These are phyloP conservation scores for Spatulosminthurus flaviceps DNA, from an alignment of 2,888 invertebrate genomes.

Conservation along the genomic window DNA sequence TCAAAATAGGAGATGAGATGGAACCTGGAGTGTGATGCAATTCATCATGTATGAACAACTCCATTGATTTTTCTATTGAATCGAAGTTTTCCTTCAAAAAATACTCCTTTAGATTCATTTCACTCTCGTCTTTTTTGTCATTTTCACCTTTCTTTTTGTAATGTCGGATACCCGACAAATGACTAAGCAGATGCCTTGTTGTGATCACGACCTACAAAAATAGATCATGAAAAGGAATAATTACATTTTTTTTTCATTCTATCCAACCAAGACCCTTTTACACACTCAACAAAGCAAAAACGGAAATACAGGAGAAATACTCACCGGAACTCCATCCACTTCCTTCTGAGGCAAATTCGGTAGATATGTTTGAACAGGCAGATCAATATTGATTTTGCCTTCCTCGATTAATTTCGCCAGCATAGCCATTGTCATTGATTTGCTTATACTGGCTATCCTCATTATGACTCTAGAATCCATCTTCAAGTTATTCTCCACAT, in stretches of 20 bases:
- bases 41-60: slow-evolving; percentile 70
- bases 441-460: slow-evolving; percentile 73
- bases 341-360: slow-evolving; percentile 69
- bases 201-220: slow-evolving; percentile 69
- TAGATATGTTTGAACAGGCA: slow-evolving; percentile 69
- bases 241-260: too few relatives aligned
- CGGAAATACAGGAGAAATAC: background rate
- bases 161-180: slow-evolving; percentile 70
- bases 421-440: slow-evolving; percentile 69
- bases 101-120: slow-evolving; percentile 66
- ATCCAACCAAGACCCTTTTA: too few relatives aligned
- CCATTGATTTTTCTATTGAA: slow-evolving; percentile 67
- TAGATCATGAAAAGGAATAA: too few relatives aligned
- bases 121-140: slow-evolving; percentile 54
- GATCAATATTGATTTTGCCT: slow-evolving; percentile 70
- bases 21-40: slow-evolving; percentile 70
- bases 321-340: slow-evolving; percentile 67
- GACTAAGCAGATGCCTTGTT: slow-evolving; percentile 69
- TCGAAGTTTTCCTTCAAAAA: slow-evolving; percentile 67
- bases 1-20: too few relatives aligned
- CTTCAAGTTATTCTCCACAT: slow-evolving; percentile 69
- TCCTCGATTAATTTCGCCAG: slow-evolving; percentile 69
- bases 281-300: background rate
- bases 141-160: slow-evolving; percentile 65
- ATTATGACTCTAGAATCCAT: slow-evolving; percentile 68